These are phyloP conservation scores for Philotrypesis tridentata DNA, from an alignment of 1,140 invertebrate genomes.

Conservation along the genomic window DNA sequence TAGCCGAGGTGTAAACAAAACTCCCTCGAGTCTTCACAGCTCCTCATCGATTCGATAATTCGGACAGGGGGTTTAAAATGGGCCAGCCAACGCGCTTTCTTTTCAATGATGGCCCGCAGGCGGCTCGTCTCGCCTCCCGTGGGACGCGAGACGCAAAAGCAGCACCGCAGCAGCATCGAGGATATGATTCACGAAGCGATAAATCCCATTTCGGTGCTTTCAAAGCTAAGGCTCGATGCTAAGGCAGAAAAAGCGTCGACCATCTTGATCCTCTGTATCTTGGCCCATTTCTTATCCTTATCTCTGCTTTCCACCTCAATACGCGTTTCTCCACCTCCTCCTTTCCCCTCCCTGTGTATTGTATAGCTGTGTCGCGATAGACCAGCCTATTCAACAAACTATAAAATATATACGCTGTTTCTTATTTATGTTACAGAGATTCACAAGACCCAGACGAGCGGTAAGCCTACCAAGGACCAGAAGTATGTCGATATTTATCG, in stretches of 20 bases:
- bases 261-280: conserved; percentile 32
- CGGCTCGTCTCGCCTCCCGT: neutral
- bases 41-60: conserved; percentile 26
- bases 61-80: neutral
- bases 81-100: neutral
- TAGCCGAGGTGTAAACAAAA: neutral
- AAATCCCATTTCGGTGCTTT: conserved; percentile 39
- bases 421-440: conserved; percentile 75
- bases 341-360: neutral
- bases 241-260: conserved; percentile 28
- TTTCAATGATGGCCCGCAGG: conserved; percentile 24
- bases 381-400: neutral
- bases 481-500: conserved; percentile 89
- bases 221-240: neutral
- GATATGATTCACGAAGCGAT: conserved; percentile 37
- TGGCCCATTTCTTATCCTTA: conserved; percentile 30
- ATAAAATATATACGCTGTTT: conserved; percentile 34
- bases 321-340: neutral
- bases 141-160: neutral
- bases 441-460: conserved; percentile 77
- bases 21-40: neutral
- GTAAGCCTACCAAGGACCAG: conserved; percentile 77
- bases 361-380: neutral
- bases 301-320: neutral
- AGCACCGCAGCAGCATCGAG: neutral